A percentile compares a stretch with the other conserved stretches of the same genome.
These are phyloP conservation scores for Nerophis lumbriciformis DNA, from an alignment of 2,113 vertebrate genomes.

Conservation along the genomic window DNA sequence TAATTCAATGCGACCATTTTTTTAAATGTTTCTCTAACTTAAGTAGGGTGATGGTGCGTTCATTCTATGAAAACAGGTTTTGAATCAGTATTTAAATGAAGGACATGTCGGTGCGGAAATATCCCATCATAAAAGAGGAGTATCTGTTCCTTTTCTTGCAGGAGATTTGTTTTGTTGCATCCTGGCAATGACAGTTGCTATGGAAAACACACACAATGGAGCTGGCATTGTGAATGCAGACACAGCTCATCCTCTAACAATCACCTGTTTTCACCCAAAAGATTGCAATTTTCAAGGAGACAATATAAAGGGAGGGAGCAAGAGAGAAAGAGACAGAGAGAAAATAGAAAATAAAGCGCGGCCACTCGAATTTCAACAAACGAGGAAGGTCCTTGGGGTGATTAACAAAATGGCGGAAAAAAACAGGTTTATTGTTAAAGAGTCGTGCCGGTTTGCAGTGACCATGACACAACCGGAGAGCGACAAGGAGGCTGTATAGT, in stretches of 20 bases:
- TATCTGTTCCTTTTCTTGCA: constrained; percentile 54
- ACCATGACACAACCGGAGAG: constrained; percentile 61
- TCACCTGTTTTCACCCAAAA: constrained; percentile 64
- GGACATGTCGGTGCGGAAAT: constrained; percentile 36
- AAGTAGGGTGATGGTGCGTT: constrained; percentile 26
- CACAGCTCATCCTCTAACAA: constrained; percentile 60
- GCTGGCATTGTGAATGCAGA: constrained; percentile 53
- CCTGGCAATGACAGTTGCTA: constrained; percentile 69
- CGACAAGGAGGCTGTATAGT: constrained; percentile 28
- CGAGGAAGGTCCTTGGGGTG: constrained; percentile 57
- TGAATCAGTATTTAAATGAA: constrained; percentile 35
- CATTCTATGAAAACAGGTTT: constrained; percentile 41
- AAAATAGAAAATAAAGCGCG: constrained; percentile 47
- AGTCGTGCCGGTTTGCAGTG: constrained; percentile 60
- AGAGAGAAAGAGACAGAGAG: constrained; percentile 46
- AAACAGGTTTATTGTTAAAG: constrained; percentile 60
- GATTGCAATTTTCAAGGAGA: constrained; percentile 69
- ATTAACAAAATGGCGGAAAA: constrained; percentile 67
- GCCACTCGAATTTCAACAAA: constrained; percentile 65
- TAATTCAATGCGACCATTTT: constrained; percentile 24
- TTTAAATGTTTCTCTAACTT: constrained; percentile 26
- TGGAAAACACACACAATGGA: constrained; percentile 61
- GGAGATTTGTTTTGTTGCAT: constrained; percentile 64
- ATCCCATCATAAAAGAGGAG: constrained; percentile 48
- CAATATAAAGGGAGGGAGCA: constrained; percentile 58